Evolutionary conservation across 2,797 vertebrate species (phyloP), one percentile per base, ranked within the genome.

Genomic region (Sylvilagus floridanus): DNA sequence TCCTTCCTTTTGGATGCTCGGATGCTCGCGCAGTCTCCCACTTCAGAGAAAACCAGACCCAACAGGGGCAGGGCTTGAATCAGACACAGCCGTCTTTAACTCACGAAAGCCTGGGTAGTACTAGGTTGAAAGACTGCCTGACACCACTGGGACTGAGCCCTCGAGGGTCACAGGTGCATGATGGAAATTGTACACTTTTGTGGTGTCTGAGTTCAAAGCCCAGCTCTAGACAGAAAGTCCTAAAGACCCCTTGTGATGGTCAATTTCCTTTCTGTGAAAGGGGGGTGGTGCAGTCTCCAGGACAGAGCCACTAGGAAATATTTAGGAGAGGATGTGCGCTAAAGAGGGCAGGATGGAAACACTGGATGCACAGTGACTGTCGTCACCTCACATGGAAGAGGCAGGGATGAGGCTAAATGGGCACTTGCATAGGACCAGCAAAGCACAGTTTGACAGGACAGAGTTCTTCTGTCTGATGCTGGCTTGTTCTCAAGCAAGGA

Each of bases 1-100:
- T 84, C 19, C 35, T 72, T 77, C 72, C 52, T 78, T 69, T 89
- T 86, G 57, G 63, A 86, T 60, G 52, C 17, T 84, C 89, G 57
- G 63, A 86, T 60, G 52, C 17, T 84, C 75, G 52, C 54, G 89
- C 84, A 90, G 91, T 82, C 6, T 12, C 66, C 21, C 1, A 19
- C 14, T 14, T 69, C 85, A 82, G 72, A 86, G 77, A 50, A 79
- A 90, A 75, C 76, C 26, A 85, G 86, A 54, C 54, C 52, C 17
- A 28, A 14, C 19, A 47, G 3, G 32, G 35, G 30, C 19, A 54
- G 17, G 47, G 1, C 10, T 87, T 87, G 85, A 42, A 83, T 73
- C 52, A 94, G 72, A 78, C 14, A 69, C 0, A 65, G 37, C 10
- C n/a, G 13, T 78, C 16, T 93, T 63, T 35, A 81, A 62, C 47